These are phyloP conservation scores for Scaptomyza caliginosa DNA, from an alignment of 2,888 invertebrate species.

Conservation along the genomic window DNA sequence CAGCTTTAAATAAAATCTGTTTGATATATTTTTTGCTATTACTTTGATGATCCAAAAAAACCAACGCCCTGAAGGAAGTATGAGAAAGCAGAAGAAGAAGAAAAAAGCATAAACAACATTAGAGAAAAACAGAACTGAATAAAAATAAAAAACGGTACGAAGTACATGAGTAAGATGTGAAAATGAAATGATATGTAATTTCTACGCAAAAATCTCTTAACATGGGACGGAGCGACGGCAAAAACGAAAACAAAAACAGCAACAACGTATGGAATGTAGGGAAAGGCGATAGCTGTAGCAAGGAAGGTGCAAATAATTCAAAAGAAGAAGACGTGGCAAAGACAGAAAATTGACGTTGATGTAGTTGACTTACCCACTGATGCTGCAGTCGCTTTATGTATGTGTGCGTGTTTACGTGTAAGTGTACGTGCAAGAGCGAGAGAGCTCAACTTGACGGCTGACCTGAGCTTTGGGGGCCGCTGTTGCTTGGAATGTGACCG, in stretches of 20 bases:
- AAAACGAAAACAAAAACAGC: slow-evolving; percentile 20
- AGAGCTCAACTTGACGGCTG: slow-evolving; percentile 38
- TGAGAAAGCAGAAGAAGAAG: too few species aligned
- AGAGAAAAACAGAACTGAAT: background rate
- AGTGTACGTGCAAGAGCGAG: slow-evolving; percentile 1
- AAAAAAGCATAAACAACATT: slow-evolving; percentile 21
- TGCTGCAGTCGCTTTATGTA: slow-evolving; percentile 25
- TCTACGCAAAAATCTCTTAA: slow-evolving; percentile 56
- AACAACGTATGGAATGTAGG: slow-evolving; percentile 6
- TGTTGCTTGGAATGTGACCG: slow-evolving; percentile 54
- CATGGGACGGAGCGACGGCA: slow-evolving; percentile 28
- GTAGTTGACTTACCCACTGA: slow-evolving; percentile 62
- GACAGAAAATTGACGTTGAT: slow-evolving; percentile 51
- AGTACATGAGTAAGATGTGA: slow-evolving; percentile 28
- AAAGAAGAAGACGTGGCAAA: slow-evolving; percentile 37
- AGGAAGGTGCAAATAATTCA: slow-evolving; percentile 19
- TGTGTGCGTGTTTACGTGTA: background rate
- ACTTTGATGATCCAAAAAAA: slow-evolving; percentile 40
- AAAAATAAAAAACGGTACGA: background rate
- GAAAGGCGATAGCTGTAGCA: too few species aligned
- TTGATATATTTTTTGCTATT: background rate
- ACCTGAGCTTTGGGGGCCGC: slow-evolving; percentile 57
- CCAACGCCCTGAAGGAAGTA: slow-evolving; percentile 1
- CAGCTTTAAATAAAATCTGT: background rate
- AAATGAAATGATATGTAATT: slow-evolving; percentile 52